These are phyloP conservation scores for Microcaecilia unicolor DNA, from an alignment of 2,797 vertebrate genomes.

Conservation along the genomic window DNA sequence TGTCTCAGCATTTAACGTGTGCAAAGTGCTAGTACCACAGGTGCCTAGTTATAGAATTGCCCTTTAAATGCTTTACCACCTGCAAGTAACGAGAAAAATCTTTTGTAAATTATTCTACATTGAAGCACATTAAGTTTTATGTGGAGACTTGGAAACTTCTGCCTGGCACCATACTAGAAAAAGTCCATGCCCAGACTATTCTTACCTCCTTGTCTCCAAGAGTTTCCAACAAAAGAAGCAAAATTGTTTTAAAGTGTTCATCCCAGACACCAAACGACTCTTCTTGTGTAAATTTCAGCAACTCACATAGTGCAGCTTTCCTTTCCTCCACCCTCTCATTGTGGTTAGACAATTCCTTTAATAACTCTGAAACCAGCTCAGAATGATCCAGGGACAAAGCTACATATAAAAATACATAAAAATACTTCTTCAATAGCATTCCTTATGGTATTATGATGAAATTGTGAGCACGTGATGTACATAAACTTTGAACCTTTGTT, in stretches of 20 bases:
- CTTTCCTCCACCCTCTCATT: constrained; percentile 92
- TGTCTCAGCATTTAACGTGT: no score
- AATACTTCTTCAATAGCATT: background rate
- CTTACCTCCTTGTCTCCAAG: constrained; percentile 90
- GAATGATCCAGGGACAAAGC: constrained; percentile 84
- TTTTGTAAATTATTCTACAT: no score
- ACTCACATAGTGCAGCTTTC: constrained; percentile 81
- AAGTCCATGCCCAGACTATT: background rate
- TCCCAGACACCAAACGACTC: constrained; percentile 93
- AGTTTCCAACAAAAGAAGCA: constrained; percentile 87
- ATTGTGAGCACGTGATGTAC: background rate
- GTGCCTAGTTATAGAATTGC: no score
- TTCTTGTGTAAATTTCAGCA: constrained; percentile 86
- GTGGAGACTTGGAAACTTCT: no score
- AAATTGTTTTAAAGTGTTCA: constrained; percentile 95
- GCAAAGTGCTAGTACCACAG: no score
- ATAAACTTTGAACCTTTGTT: background rate
- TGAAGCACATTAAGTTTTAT: no score
- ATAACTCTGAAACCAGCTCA: constrained; percentile 84
- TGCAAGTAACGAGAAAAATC: no score
- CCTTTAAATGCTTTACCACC: no score
- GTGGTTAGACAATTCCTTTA: constrained; percentile 92
- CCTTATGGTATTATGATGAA: background rate
- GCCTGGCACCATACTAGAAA: no score
- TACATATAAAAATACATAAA: constrained; percentile 34